phyloP scores from a whole-genome alignment of 2,888 invertebrate genomes.

The Branchinecta sandiegonensis region DNA sequence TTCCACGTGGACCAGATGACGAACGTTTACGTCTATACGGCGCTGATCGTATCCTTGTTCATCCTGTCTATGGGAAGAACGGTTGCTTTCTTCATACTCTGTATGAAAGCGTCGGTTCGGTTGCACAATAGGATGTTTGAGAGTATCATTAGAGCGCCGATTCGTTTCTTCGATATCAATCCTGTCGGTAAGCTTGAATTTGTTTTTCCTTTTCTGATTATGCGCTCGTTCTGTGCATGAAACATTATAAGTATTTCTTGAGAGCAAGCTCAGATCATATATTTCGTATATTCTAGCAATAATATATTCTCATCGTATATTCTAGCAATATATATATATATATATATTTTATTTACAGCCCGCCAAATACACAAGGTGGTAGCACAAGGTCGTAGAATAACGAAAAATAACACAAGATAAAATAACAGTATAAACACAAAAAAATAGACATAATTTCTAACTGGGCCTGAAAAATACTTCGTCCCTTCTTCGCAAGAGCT shows the following conservation, averaged over 20 bases:
- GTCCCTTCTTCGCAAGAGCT: no score
- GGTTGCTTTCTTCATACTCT: slow-evolving; percentile 34
- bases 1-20: slow-evolving; percentile 26
- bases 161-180: slow-evolving; percentile 67
- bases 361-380: no score
- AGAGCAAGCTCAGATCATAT: slow-evolving; percentile 26
- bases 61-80: slow-evolving; percentile 34
- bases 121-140: slow-evolving; percentile 40
- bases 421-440: no score
- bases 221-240: neutral
- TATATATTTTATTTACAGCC: no score
- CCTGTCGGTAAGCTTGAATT: slow-evolving; percentile 51
- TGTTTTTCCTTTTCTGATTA: slow-evolving; percentile 32
- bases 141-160: slow-evolving; percentile 36
- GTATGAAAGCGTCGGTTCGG: slow-evolving; percentile 35
- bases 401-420: no score
- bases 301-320: no score
- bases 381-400: no score
- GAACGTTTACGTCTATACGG: slow-evolving; percentile 34
- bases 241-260: neutral
- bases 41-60: slow-evolving; percentile 32
- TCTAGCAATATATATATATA: no score
- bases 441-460: no score
- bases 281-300: no score
- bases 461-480: no score